These are phyloP conservation scores for Eulemur albifrons DNA, from an alignment of 2,797 vertebrate genomes.

Conservation along the genomic window DNA sequence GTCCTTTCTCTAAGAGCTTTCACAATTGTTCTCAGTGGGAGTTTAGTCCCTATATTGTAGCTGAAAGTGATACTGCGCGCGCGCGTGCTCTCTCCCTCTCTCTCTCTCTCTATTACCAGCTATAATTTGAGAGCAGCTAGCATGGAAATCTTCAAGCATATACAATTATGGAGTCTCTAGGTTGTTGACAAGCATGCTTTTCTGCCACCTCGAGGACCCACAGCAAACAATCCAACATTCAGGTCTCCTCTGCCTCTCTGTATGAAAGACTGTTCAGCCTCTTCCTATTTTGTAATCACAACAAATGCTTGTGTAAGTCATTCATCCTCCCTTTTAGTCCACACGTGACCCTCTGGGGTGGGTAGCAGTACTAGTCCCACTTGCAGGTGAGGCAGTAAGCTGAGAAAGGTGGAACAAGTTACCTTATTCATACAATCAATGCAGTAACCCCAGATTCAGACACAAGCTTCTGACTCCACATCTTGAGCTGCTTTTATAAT, in stretches of 20 bases:
- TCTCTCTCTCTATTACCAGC: not conserved
- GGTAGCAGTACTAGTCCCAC: not conserved
- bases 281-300: not conserved
- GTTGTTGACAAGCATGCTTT: not conserved
- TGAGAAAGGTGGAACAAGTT: not conserved
- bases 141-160: not conserved
- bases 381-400: not conserved
- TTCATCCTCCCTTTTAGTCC: not conserved
- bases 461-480: not conserved
- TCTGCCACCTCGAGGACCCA: not conserved
- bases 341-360: not conserved
- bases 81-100: fast-evolving
- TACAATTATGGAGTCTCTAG: not conserved
- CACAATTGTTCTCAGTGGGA: not conserved
- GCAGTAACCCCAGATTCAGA: not conserved
- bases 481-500: not conserved
- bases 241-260: not conserved
- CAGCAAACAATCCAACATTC: not conserved
- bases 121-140: not conserved
- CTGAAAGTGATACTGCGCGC: not conserved
- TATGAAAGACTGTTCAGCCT: not conserved
- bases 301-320: not conserved
- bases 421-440: not conserved
- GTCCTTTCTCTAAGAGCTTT: not conserved
- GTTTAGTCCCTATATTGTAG: not conserved